Evolutionary conservation across 2,797 vertebrate genomes (phyloP).

Genomic region (Forpus xanthops): DNA sequence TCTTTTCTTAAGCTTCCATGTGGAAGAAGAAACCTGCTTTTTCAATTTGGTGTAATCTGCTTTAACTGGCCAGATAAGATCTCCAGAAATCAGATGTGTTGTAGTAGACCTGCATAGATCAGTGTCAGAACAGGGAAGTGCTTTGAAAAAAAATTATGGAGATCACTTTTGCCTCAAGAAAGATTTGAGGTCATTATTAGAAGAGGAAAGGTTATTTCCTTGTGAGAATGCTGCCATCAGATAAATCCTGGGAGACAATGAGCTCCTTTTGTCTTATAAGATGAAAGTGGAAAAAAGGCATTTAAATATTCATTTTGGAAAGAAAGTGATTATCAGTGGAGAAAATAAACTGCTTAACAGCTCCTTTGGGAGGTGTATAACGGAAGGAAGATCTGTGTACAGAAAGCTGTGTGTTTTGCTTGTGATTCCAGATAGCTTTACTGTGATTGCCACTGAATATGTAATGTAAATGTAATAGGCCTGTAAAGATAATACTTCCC

Average conservation of each 20-base stretch:
- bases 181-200: neutral
- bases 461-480: neutral
- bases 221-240: neutral
- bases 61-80: neutral
- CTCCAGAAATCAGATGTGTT: neutral
- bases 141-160: neutral
- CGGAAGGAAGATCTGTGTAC: neutral
- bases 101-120: neutral
- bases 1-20: neutral
- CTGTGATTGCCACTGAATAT: neutral
- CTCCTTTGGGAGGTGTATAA: neutral
- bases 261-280: constrained; percentile 29
- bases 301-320: constrained; percentile 23
- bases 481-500: constrained; percentile 15
- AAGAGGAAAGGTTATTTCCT: neutral
- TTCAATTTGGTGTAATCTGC: neutral
- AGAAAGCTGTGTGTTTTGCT: neutral
- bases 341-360: constrained; percentile 7
- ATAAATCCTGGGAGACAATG: neutral
- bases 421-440: neutral
- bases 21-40: neutral
- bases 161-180: neutral
- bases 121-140: neutral
- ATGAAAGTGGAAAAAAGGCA: neutral
- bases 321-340: neutral